Evolutionary conservation across 1,140 invertebrate genomes (phyloP), one percentile per base, ranked within the genome.

Genomic region (Zelostemma sp.): DNA sequence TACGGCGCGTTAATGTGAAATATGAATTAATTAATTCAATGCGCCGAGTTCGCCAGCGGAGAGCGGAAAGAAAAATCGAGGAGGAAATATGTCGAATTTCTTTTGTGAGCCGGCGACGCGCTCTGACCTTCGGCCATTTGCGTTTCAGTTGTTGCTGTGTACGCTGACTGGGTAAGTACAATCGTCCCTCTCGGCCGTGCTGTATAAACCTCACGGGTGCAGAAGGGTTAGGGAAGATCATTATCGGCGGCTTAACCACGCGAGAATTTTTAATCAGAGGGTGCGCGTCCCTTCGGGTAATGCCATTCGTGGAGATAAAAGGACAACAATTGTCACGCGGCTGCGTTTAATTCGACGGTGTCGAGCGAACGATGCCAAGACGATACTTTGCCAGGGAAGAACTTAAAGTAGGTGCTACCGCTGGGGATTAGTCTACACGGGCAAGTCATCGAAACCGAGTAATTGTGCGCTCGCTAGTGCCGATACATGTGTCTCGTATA

Each of bases 191-290:
- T 75, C 76, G 68, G 74, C 75, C 71, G 77, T 78, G 79, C 73
- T 80, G 76, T 80, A 81, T 81, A 81, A 82, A 83, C 76, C 77
- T 77, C 70, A 75, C 57, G 74, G 70, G 72, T 68, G 66, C 70
- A 68, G 71, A 79, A 78, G 79, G 82, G 76, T 81, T 78, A 79
- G 80, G 68, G 78, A 83, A 85, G 84, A 86, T 85, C 83, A 86
- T 86, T 86, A 86, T 86, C 84, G 78, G 81, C 82, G 82, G 83
- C 82, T 84, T 86, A 86, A 86, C 83, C 84, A 85, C 84, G 84
- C 84, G 83, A 86, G 82, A 86, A 86, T 86, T 86, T 86, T 86
- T 86, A 86, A 86, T 86, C 84, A 86, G 83, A 85, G 83, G 84
- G 84, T 83, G 80, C 81, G 81, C 81, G 82, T 80, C 84, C 84